Evolutionary conservation across 2,888 invertebrate species (phyloP).

Genomic region (Piscicola geometra): DNA sequence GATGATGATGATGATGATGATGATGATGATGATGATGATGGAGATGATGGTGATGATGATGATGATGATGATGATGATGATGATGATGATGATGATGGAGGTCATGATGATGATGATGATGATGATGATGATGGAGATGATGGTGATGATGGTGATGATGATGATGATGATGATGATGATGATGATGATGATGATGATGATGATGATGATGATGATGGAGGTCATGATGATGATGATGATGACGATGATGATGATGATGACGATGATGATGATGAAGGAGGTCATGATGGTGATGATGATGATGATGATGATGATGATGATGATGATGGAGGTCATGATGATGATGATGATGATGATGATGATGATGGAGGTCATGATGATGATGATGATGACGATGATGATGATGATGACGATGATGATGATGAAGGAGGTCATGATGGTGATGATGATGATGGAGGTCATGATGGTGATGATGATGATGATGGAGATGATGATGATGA

Average conservation of each 20-base stretch:
- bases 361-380: too few relatives aligned
- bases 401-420: not conserved
- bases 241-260: slow-evolving; percentile 67
- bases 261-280: slow-evolving; percentile 75
- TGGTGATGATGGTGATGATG: slow-evolving; percentile 69
- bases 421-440: slow-evolving; percentile 6
- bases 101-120: too few relatives aligned
- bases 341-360: not conserved
- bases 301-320: not conserved
- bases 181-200: too few relatives aligned
- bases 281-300: slow-evolving; percentile 61
- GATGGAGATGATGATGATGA: too few relatives aligned
- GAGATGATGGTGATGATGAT: too few relatives aligned
- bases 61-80: too few relatives aligned
- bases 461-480: too few relatives aligned
- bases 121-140: too few relatives aligned
- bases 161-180: too few relatives aligned
- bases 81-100: too few relatives aligned
- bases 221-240: slow-evolving; percentile 21
- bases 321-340: not conserved
- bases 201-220: too few relatives aligned
- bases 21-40: not conserved
- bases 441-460: not conserved
- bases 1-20: not conserved
- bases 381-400: too few relatives aligned